Evolutionary conservation across 2,888 invertebrate genomes (phyloP).

Genomic region (Macropis europaea): DNA sequence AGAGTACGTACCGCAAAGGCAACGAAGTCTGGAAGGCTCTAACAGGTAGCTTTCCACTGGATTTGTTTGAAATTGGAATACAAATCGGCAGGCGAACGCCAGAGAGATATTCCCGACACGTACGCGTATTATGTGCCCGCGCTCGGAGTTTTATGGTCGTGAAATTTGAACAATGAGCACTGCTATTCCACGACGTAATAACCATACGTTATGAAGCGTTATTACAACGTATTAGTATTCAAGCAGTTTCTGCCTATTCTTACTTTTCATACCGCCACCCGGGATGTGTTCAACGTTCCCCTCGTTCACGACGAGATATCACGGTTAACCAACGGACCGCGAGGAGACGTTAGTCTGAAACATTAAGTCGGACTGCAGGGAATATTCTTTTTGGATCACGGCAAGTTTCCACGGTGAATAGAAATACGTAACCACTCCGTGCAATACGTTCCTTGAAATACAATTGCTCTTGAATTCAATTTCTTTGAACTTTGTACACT

Average conservation of each 20-base stretch:
- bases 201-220: conserved; percentile 40
- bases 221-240: conserved; percentile 51
- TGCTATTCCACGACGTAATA: conserved; percentile 25
- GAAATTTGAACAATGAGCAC: conserved; percentile 54
- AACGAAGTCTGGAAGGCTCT: conserved; percentile 17
- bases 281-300: neutral
- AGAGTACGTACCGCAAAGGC: neutral
- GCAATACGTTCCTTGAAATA: neutral
- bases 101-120: conserved; percentile 39
- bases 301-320: neutral
- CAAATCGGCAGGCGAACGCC: conserved; percentile 31
- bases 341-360: neutral
- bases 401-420: neutral
- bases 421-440: neutral
- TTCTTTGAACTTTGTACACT: neutral
- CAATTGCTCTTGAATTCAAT: neutral
- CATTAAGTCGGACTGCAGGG: neutral
- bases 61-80: conserved; percentile 54
- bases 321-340: neutral
- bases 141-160: conserved; percentile 44
- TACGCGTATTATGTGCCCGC: conserved; percentile 35
- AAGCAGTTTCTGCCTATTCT: conserved; percentile 23
- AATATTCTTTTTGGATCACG: neutral
- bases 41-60: conserved; percentile 47
- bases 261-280: conserved; percentile 26